Conservation (phyloP, 1,140 invertebrate species). For the Penaeus chinensis region DNA sequence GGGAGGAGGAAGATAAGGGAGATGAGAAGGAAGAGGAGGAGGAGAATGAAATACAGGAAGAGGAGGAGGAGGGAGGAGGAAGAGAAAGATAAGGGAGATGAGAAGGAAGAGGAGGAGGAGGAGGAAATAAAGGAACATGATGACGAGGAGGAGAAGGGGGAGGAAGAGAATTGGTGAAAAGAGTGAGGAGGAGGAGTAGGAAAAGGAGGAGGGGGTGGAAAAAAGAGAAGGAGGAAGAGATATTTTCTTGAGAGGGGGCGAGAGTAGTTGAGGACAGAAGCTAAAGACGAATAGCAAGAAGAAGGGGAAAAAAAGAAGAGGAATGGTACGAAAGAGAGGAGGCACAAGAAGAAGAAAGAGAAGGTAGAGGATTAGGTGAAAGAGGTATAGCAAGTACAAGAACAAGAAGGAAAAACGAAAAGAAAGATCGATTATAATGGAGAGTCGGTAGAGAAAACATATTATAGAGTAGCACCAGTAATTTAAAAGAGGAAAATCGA, state of each 20-base stretch:
- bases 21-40: not conserved
- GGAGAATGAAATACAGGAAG: not conserved
- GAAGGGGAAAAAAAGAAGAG: not conserved
- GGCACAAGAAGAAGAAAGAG: not conserved
- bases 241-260: no score
- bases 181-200: not conserved
- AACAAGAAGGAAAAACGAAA: not conserved
- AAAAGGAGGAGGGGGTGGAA: not conserved
- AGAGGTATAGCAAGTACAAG: not conserved
- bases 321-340: not conserved
- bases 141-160: not conserved
- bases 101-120: not conserved
- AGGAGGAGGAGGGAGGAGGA: not conserved
- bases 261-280: not conserved
- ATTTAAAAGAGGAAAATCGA: no score
- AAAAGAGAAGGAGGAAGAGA: no score
- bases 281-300: not conserved
- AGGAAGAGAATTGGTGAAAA: not conserved
- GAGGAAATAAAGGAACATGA: no score
- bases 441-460: no score
- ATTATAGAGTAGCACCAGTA: no score
- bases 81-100: not conserved
- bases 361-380: not conserved
- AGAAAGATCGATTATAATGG: no score
- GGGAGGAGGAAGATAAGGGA: not conserved